Conservation (phyloP, 2,888 invertebrate genomes). For the Caenorhabditis angaria region DNA sequence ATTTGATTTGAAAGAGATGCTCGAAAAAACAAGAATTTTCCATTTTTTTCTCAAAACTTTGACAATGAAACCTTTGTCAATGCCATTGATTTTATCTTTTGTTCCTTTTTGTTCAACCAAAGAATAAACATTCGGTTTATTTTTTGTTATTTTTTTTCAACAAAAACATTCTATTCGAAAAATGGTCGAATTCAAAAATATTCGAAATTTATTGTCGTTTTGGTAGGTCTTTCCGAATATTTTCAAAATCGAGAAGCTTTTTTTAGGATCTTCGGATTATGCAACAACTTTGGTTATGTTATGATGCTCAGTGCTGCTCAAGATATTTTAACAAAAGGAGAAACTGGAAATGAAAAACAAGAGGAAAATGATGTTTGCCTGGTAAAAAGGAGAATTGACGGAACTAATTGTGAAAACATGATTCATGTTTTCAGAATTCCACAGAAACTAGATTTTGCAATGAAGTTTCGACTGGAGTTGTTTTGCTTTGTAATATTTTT, state of each 20-base stretch:
- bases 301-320: constrained; percentile 19
- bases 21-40: too few species aligned
- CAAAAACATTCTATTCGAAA: background rate
- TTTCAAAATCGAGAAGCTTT: background rate
- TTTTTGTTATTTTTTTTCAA: background rate
- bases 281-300: constrained; percentile 18
- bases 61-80: background rate
- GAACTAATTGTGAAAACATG: too few species aligned
- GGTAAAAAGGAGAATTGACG: background rate
- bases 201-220: constrained; percentile 6
- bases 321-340: constrained; percentile 14
- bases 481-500: constrained; percentile 35
- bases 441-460: constrained; percentile 13
- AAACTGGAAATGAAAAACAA: background rate
- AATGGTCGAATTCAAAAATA: background rate
- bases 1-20: too few species aligned
- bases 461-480: constrained; percentile 23
- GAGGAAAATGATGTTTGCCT: background rate
- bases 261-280: constrained; percentile 18
- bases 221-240: background rate
- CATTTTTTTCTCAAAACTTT: too few species aligned
- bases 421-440: constrained; percentile 9
- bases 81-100: background rate
- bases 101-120: background rate
- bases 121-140: background rate